Evolutionary conservation across 2,797 vertebrate genomes (phyloP), one percentile per base, ranked within the genome.

Genomic region (Peromyscus attwateri): DNA sequence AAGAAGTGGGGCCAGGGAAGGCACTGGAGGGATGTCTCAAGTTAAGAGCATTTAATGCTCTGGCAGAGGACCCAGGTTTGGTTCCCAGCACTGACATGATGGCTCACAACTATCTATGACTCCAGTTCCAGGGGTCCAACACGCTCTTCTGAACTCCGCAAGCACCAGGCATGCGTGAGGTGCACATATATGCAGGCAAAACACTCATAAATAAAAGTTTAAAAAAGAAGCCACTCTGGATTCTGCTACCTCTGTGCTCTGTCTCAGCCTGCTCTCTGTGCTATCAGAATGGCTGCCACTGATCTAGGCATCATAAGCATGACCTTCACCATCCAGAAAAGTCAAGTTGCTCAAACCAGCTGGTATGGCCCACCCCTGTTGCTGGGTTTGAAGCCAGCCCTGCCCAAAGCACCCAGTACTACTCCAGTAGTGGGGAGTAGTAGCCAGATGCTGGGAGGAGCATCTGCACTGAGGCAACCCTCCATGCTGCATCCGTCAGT

Each of bases 401-500:
- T 37, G 46, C 29, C 68, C 34, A 40, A 37, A 89, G 40, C 31
- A 62, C 12, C n/a, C 10, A 29, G 10, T 12, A 17, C 40, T 60
- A 60, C 34, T 29, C 0, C 21, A 1, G 29, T 46, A 21, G 16
- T 27, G 6, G 27, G 9, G 25, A 40, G 0, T 3, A 7, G 55
- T 7, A 1, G 57, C 76, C 76, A 9, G 21, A 37, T 3, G 27
- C 71, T 9, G 13, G 12, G n/a, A 91, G 6, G n/a, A 27, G 29
- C 68, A 19, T 25, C 52, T 19, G 16, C 57, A 21, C 73, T n/a
- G 34, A 55, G 64, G 83, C 37, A 3, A 27, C 34, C 37, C 55
- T 92, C 31, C 12, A 55, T 55, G 16, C 27, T 19, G 19, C 31
- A 29, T 10, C 2, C 2, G 0, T 19, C 3, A 0, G 57, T 31